Conservation (phyloP, 2,888 invertebrate genomes). For the Eretmocerus hayati region DNA sequence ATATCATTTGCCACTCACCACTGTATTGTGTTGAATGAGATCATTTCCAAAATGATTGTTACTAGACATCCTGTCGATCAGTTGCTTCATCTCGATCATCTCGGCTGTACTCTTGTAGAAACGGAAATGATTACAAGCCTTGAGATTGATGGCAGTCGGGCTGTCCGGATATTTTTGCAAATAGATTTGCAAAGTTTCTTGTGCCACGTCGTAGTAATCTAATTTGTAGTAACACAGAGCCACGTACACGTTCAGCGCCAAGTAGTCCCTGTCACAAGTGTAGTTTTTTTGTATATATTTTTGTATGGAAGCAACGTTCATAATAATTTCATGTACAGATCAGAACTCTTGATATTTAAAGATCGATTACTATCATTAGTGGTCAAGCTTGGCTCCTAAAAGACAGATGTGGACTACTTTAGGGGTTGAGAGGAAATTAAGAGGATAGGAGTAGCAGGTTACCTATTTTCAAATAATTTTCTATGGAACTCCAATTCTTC, state of each 20-base stretch:
- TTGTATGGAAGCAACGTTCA: not conserved
- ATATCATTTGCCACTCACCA: constrained; percentile 57
- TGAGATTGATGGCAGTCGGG: constrained; percentile 90
- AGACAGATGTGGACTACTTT: not conserved
- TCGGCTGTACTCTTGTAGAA: constrained; percentile 93
- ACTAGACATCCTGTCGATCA: constrained; percentile 64
- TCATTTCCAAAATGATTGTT: constrained; percentile 76
- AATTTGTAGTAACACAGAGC: constrained; percentile 97
- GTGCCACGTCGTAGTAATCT: constrained; percentile 97
- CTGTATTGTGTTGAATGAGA: constrained; percentile 88
- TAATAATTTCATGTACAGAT: too few species aligned
- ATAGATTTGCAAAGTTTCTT: constrained; percentile 92
- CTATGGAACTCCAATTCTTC: constrained; percentile 5
- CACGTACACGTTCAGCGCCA: constrained; percentile 94
- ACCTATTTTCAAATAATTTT: constrained; percentile 11
- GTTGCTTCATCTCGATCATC: constrained; percentile 79
- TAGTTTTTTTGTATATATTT: not conserved
- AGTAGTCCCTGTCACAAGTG: constrained; percentile 79
- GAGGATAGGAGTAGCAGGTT: not conserved
- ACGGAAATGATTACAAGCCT: constrained; percentile 75
- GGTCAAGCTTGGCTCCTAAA: too few species aligned
- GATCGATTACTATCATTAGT: too few species aligned
- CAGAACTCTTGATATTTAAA: too few species aligned
- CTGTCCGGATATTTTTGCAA: constrained; percentile 87
- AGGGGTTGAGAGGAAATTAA: not conserved